A percentile compares a stretch with the other conserved stretches of the same genome.
Evolutionary conservation across 2,888 invertebrate genomes (phyloP).

Genomic region (Drosophila peninsularis): DNA sequence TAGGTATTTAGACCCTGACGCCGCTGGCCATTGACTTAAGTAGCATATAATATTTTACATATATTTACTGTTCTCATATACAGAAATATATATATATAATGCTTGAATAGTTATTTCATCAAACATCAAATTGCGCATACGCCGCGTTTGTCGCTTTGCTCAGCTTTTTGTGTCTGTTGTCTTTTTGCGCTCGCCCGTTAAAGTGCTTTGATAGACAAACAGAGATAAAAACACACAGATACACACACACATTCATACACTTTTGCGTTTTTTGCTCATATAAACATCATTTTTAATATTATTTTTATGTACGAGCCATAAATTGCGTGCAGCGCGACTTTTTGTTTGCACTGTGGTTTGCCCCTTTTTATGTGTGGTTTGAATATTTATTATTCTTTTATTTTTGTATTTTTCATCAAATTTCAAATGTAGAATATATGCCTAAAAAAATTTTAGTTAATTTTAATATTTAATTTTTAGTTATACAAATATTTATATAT

Average conservation of each 20-base stretch:
- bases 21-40: constrained; percentile 14
- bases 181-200: not conserved
- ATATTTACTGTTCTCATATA: not conserved
- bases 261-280: constrained; percentile 31
- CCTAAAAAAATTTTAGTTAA: not conserved
- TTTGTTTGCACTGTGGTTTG: constrained; percentile 23
- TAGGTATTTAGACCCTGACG: constrained; percentile 12
- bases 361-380: constrained; percentile 8
- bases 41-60: constrained; percentile 4
- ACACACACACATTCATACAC: not conserved
- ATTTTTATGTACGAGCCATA: constrained; percentile 34
- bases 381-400: not conserved
- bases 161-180: constrained; percentile 11
- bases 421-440: not conserved
- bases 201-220: constrained; percentile 15
- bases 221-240: not conserved
- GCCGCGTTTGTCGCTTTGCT: constrained; percentile 1
- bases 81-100: not conserved
- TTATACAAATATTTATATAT: no score
- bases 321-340: constrained; percentile 5
- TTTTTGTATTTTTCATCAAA: not conserved
- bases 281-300: constrained; percentile 40
- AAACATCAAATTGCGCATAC: constrained; percentile 33
- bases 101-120: constrained; percentile 13
- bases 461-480: not conserved